A percentile compares a stretch with the other conserved stretches of the same genome.
Evolutionary conservation across 2,797 vertebrate species (phyloP).

Genomic region (Coregonus ussuriensis): DNA sequence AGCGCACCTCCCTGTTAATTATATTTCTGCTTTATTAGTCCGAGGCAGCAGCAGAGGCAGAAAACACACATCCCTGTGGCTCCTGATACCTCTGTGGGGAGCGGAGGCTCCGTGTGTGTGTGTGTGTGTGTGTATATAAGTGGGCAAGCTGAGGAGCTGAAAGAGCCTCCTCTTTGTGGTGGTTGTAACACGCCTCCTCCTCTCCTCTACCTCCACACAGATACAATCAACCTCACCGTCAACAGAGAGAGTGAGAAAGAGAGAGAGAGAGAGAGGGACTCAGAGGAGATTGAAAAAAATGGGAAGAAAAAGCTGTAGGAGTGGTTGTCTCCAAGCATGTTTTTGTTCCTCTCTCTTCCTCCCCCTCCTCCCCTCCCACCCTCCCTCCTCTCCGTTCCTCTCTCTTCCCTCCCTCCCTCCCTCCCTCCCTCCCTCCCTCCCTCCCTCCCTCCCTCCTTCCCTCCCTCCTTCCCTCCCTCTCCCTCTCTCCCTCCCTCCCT

Average conservation of each 20-base stretch:
- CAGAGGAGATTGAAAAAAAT: no score
- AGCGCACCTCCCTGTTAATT: conserved; percentile 70
- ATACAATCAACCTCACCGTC: conserved; percentile 46
- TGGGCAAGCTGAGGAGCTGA: conserved; percentile 27
- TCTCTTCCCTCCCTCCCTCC: accelerated
- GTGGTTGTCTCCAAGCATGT: no score
- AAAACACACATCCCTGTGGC: conserved; percentile 53
- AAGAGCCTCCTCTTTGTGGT: conserved; percentile 45
- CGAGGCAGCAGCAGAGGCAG: conserved; percentile 27
- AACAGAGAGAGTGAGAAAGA: conserved; percentile 25
- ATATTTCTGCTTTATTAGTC: conserved; percentile 64
- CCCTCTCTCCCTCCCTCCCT: not conserved
- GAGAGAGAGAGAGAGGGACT: conserved; percentile 8
- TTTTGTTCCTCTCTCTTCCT: no score
- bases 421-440: no score
- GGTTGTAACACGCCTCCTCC: conserved; percentile 60
- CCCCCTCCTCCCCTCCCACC: no score
- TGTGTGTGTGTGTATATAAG: not conserved
- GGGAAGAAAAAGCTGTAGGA: no score
- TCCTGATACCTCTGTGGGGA: conserved; percentile 62
- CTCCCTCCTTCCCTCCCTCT: no score
- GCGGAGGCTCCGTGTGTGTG: not conserved
- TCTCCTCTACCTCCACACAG: conserved; percentile 20
- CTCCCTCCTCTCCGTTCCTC: no score
- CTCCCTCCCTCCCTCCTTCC: no score